Conservation (phyloP, 2,797 vertebrate genomes). For the Anguilla pacifica region DNA sequence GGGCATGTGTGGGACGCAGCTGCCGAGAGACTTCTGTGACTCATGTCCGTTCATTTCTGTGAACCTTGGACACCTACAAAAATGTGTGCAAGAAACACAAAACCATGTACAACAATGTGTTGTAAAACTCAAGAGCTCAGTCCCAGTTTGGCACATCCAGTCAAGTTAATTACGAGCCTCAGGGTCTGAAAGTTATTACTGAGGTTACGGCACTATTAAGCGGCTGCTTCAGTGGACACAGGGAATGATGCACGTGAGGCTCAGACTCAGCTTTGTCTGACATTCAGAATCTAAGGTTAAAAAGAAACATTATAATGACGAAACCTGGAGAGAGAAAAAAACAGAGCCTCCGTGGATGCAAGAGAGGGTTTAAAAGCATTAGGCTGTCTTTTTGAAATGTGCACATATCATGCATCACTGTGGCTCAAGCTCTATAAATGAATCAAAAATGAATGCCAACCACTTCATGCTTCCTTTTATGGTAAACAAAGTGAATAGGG, state of each 20-base stretch:
- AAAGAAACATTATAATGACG: background rate
- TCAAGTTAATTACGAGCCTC: background rate
- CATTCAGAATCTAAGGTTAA: background rate
- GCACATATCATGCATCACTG: background rate
- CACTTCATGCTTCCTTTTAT: background rate
- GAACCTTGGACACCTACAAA: background rate
- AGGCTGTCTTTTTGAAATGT: background rate
- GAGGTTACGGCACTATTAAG: constrained; percentile 12
- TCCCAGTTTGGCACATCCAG: background rate
- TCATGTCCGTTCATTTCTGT: background rate
- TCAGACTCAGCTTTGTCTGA: background rate
- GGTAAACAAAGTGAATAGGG: background rate
- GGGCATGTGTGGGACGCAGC: background rate
- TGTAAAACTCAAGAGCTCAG: background rate
- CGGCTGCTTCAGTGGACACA: background rate
- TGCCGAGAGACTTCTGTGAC: background rate
- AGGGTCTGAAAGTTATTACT: background rate
- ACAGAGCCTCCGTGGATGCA: background rate
- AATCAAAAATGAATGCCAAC: background rate
- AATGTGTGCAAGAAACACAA: background rate
- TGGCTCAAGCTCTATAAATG: background rate
- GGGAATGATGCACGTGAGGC: background rate
- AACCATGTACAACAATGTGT: background rate
- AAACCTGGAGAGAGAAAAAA: background rate
- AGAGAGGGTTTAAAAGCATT: background rate